Evolutionary conservation across 2,797 vertebrate species (phyloP).

Genomic region (Sebastes variabilis): DNA sequence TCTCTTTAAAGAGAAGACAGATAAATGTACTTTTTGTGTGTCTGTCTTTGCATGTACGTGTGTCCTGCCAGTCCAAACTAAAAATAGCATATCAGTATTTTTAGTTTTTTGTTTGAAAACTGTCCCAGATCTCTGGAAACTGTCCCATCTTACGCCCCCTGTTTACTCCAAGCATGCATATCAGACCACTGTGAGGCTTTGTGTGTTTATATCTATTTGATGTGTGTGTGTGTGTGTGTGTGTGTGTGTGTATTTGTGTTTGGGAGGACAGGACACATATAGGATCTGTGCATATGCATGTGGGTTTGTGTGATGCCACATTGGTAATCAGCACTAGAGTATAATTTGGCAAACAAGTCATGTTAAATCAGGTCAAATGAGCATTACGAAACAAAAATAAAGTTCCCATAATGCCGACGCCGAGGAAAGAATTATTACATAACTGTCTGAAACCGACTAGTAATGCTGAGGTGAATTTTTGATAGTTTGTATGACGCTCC

Average conservation of each 20-base stretch:
- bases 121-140: constrained; percentile 21
- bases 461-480: constrained; percentile 13
- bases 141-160: constrained; percentile 8
- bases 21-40: not conserved
- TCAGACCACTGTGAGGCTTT: not conserved
- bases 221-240: not conserved
- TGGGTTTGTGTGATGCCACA: constrained; percentile 7
- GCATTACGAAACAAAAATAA: constrained; percentile 36
- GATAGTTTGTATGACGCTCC: constrained; percentile 29
- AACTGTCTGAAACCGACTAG: constrained; percentile 27
- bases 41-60: not conserved
- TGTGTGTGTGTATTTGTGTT: constrained; percentile 6
- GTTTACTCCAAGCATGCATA: constrained; percentile 21
- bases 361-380: constrained; percentile 45
- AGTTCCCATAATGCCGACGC: constrained; percentile 16
- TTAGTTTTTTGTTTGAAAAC: constrained; percentile 6
- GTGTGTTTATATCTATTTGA: not conserved
- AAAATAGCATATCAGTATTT: constrained; percentile 12
- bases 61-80: not conserved
- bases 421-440: constrained; percentile 20
- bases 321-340: not conserved
- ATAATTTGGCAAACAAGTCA: constrained; percentile 19
- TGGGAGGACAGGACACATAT: constrained; percentile 21
- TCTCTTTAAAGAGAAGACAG: not conserved
- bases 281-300: not conserved